Evolutionary conservation across 2,797 vertebrate genomes (phyloP).

Genomic region (Enteromius thamalakanensis): DNA sequence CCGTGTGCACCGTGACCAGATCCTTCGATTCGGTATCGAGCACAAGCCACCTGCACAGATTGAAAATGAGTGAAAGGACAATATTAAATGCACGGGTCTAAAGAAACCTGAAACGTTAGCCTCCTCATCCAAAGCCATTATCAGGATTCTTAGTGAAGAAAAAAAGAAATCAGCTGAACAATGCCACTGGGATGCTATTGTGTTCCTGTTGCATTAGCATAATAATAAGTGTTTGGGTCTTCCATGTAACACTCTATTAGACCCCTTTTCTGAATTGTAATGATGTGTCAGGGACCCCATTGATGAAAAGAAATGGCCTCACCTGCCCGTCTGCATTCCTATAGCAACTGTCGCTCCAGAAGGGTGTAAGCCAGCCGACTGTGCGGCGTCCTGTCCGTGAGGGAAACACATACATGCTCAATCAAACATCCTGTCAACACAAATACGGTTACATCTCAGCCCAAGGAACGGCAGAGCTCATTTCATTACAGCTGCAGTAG

Average conservation of each 20-base stretch:
- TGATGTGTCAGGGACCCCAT: conserved; percentile 49
- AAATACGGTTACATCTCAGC: conserved; percentile 1
- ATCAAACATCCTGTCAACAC: conserved; percentile 43
- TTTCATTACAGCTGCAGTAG: conserved; percentile 21
- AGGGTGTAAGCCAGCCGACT: conserved; percentile 95
- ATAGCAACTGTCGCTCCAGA: conserved; percentile 92
- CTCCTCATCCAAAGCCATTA: conserved; percentile 24
- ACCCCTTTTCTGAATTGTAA: conserved; percentile 43
- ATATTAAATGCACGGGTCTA: not conserved
- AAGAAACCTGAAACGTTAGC: conserved; percentile 12
- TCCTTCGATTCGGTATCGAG: conserved; percentile 97
- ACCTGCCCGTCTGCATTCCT: conserved; percentile 96
- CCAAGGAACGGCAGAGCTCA: not conserved
- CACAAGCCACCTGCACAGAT: conserved; percentile 91
- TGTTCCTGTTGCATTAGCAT: conserved; percentile 47
- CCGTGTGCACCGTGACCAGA: conserved; percentile 95
- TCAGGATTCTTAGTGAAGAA: conserved; percentile 37
- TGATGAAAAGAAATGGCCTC: conserved; percentile 62
- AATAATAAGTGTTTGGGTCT: conserved; percentile 52
- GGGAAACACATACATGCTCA: conserved; percentile 58
- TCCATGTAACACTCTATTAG: conserved; percentile 43
- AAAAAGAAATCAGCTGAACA: conserved; percentile 36
- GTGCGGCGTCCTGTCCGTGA: conserved; percentile 87
- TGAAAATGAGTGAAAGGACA: conserved; percentile 15
- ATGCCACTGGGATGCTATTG: conserved; percentile 27